Evolutionary conservation across 2,888 invertebrate species (phyloP).

Genomic region (Cylindroiulus punctatus): DNA sequence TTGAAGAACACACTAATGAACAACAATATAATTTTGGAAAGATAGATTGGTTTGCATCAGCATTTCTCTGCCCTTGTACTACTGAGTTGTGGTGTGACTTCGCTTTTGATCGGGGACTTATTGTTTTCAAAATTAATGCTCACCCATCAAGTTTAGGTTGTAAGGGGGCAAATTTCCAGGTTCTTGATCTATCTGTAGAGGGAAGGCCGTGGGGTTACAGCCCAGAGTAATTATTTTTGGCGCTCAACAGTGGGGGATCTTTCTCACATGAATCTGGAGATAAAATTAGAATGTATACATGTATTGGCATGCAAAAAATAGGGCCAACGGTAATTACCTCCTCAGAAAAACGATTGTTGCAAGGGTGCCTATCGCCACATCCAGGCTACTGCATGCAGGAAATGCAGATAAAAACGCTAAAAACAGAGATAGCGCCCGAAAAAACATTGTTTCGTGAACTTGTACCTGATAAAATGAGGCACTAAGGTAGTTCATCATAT

Average conservation of each 20-base stretch:
- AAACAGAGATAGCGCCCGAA: neutral
- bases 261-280: slow-evolving; percentile 22
- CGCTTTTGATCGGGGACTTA: neutral
- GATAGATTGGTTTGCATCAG: neutral
- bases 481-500: slow-evolving; percentile 37
- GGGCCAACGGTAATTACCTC: slow-evolving; percentile 37
- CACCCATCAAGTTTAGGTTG: neutral
- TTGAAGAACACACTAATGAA: neutral
- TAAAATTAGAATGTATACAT: slow-evolving; percentile 44
- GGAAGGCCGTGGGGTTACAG: slow-evolving; percentile 40
- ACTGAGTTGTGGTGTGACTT: too few species aligned
- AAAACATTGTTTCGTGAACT: slow-evolving; percentile 43
- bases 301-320: neutral
- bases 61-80: neutral
- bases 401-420: slow-evolving; percentile 44
- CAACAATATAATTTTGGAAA: too few species aligned
- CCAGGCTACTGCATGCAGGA: slow-evolving; percentile 41
- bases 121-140: neutral
- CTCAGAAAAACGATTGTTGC: slow-evolving; percentile 36
- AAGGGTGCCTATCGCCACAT: slow-evolving; percentile 16
- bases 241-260: slow-evolving; percentile 22
- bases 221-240: slow-evolving; percentile 38
- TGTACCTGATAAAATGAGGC: slow-evolving; percentile 39
- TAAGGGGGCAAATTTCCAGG: neutral
- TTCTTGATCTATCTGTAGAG: neutral